A percentile compares a stretch with the other conserved stretches of the same genome.
Conservation (phyloP, 1,140 invertebrate species). For the Drusus annulatus region DNA sequence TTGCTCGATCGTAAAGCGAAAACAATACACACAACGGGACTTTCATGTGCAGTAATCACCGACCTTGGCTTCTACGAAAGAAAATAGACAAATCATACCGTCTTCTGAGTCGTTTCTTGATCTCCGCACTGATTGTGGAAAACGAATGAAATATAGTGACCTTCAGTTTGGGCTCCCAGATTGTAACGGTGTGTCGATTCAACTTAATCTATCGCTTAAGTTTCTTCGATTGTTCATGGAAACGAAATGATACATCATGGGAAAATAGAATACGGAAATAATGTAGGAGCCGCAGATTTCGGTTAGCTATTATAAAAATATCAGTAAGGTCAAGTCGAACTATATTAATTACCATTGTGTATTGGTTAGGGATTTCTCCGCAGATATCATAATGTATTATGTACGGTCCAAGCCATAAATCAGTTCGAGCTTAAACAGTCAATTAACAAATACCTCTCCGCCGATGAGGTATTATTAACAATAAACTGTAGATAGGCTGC, state of each 20-base stretch:
- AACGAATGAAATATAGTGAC: conserved; percentile 17
- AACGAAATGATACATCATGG: not conserved
- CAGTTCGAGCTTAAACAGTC: conserved; percentile 13
- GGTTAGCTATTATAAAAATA: no score
- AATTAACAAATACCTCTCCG: conserved; percentile 36
- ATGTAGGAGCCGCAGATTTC: not conserved
- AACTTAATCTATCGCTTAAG: not conserved
- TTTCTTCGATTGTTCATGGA: not conserved
- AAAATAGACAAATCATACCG: conserved; percentile 15
- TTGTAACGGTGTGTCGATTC: conserved; percentile 17
- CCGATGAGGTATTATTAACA: conserved; percentile 25
- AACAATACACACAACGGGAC: conserved; percentile 32
- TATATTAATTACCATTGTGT: no score
- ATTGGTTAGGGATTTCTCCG: no score
- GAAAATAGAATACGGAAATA: not conserved
- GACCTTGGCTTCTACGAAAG: conserved; percentile 10
- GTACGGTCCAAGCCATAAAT: conserved; percentile 1
- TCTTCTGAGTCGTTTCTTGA: not conserved
- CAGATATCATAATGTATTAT: not conserved
- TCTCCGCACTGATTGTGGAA: not conserved
- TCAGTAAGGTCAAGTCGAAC: no score
- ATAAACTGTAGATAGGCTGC: conserved; percentile 19
- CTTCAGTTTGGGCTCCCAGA: conserved; percentile 15
- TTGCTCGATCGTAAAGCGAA: conserved; percentile 5
- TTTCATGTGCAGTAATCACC: conserved; percentile 17